A percentile compares a stretch with the other conserved stretches of the same genome.
Conservation (phyloP, 2,888 invertebrate genomes). For the Hetaerina titia region DNA sequence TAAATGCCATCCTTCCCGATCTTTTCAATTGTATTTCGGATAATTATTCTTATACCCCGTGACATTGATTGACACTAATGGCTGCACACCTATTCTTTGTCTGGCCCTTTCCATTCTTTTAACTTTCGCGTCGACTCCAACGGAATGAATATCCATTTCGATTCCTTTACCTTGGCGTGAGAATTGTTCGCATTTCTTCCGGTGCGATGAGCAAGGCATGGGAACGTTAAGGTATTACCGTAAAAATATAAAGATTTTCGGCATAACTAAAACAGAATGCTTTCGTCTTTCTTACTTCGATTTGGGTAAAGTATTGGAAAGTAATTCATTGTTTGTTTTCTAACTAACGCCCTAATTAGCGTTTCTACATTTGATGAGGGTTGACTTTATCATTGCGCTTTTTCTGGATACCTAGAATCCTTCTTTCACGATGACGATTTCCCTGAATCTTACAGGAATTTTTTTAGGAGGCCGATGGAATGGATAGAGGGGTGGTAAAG, state of each 20-base stretch:
- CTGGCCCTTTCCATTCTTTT: background rate
- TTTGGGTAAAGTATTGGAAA: no score
- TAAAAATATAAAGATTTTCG: background rate
- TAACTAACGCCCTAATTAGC: no score
- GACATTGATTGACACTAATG: background rate
- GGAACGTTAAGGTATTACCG: background rate
- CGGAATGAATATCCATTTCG: background rate
- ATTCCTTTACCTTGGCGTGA: background rate
- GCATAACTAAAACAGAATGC: no score
- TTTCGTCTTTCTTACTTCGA: no score
- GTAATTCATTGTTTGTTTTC: no score
- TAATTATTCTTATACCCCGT: background rate
- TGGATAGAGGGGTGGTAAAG: no score
- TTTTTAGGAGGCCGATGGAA: no score
- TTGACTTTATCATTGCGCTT: no score
- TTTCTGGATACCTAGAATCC: no score
- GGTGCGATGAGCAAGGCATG: background rate
- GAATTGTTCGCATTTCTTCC: conserved; percentile 33
- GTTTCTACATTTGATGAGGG: no score
- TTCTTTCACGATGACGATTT: no score
- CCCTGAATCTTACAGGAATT: no score
- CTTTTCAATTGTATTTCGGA: background rate
- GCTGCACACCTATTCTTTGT: background rate
- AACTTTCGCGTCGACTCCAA: background rate
- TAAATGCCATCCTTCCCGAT: background rate